Base-by-base conservation (phyloP, 92 coral and sea anemone genomes). In the Epizoanthus stellaris region DNA sequence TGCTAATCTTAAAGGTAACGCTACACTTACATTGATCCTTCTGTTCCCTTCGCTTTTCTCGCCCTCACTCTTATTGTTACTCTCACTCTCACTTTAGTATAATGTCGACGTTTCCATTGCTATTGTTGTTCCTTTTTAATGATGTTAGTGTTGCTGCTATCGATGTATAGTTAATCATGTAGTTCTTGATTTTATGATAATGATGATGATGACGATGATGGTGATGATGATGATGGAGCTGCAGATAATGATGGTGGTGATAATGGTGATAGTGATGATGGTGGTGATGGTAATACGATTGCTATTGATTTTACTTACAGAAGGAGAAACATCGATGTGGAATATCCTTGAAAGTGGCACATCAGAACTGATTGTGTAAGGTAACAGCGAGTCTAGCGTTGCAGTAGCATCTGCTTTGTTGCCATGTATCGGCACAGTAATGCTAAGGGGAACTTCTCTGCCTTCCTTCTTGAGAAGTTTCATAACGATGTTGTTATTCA, bases 371-470 rank as follows among this genome's bases (percentile, higher is more conserved):
- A 92, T 62, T 16, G 98, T 90, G 82, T 92, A 91, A 6, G 88
- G 90, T 67, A 86, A 89, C 54, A 94, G 81, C 20, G 87, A 88
- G 13, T 87, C 92, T 30, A 91, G 83, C 52, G 79, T 65, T 68
- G 82, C 87, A 43, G 85, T 80, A 13, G 81, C 76, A 69, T 86
- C 86, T 38, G 86, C 95, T 34, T 25, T 75, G 39, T 81, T 80
- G 8, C 94, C 93, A 74, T 92, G 95, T n/a, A 95, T 77, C 43
- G 98, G 98, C 25, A 95, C 91, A 16, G 91, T 84, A 11, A 88
- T 75, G 47, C 93, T 76, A 13, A 92, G 87, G 3, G 85, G 86
- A 6, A 63, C 45, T 30, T 75, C 80, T 30, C 52, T 5, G n/a
- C 73, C 64, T 30, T 80, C 40, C 11, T 68, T n/a, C 21, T 58